These are phyloP conservation scores for Nixonia krombeini DNA, from an alignment of 1,140 invertebrate species.

Conservation along the genomic window DNA sequence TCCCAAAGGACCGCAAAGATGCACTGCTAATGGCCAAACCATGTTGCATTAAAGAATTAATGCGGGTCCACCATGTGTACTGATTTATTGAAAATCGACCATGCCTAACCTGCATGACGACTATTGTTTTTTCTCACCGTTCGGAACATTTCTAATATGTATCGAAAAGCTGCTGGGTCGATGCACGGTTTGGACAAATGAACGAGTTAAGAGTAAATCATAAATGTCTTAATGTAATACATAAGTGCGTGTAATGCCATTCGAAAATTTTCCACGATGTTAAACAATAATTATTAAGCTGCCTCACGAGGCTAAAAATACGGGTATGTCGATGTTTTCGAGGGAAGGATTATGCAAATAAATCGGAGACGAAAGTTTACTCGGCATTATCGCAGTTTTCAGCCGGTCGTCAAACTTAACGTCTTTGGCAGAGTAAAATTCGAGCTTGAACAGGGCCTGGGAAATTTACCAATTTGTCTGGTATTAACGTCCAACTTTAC, in stretches of 20 bases:
- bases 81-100: slow-evolving; percentile 48
- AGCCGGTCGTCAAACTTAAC: slow-evolving; percentile 20
- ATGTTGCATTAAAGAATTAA: slow-evolving; percentile 65
- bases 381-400: slow-evolving; percentile 34
- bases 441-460: slow-evolving; percentile 32
- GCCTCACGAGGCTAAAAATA: no score
- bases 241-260: no score
- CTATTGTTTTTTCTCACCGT: slow-evolving; percentile 8
- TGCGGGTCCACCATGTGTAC: slow-evolving; percentile 41
- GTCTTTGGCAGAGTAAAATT: slow-evolving; percentile 35
- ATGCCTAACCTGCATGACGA: slow-evolving; percentile 18
- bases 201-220: no score
- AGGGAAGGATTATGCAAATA: no score
- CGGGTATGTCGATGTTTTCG: no score
- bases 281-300: no score
- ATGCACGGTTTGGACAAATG: no score
- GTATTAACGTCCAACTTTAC: slow-evolving; percentile 43
- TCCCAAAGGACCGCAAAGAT: slow-evolving; percentile 58
- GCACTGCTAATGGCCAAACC: slow-evolving; percentile 63
- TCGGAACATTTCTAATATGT: neutral
- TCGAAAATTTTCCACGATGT: no score
- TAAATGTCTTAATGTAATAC: no score
- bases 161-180: no score
- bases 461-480: slow-evolving; percentile 48
- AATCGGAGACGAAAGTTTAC: slow-evolving; percentile 10